Evolutionary conservation across 2,113 vertebrate species (phyloP).

Genomic region (Paramormyrops kingsleyae): DNA sequence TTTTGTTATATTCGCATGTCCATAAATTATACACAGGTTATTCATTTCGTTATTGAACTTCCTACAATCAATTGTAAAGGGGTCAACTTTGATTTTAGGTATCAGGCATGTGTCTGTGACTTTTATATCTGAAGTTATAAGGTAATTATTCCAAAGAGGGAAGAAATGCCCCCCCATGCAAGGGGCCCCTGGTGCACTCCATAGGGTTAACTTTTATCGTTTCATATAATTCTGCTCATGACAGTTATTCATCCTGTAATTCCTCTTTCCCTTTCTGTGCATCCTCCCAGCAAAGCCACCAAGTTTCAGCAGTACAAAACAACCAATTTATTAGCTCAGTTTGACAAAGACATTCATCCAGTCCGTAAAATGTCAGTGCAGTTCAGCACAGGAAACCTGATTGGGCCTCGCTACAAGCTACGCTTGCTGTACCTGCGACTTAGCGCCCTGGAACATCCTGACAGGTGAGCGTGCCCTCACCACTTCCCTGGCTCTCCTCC

Average conservation of each 20-base stretch:
- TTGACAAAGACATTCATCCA: slow-evolving; percentile 63
- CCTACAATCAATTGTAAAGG: no score
- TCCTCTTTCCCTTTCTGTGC: not conserved
- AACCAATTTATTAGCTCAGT: slow-evolving; percentile 67
- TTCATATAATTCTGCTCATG: not conserved
- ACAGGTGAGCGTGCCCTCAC: slow-evolving; percentile 57
- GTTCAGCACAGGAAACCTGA: slow-evolving; percentile 64
- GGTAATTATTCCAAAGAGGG: no score
- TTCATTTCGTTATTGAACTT: no score
- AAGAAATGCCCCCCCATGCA: no score
- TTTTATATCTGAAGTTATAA: no score
- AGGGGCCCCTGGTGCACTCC: no score
- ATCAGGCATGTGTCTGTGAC: no score
- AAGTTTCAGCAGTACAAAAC: slow-evolving; percentile 68
- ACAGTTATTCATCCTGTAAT: not conserved
- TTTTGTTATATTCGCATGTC: no score
- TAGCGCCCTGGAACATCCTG: slow-evolving; percentile 51
- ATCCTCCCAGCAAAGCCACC: slow-evolving; percentile 56
- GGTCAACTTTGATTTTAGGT: no score
- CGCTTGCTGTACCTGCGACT: slow-evolving; percentile 74
- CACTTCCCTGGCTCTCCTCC: not conserved
- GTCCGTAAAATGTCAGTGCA: slow-evolving; percentile 67
- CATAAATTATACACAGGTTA: no score
- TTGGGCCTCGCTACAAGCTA: slow-evolving; percentile 70
- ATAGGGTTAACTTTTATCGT: no score